Evolutionary conservation across 2,113 vertebrate species (phyloP).

Genomic region (Lepisosteus oculatus): DNA sequence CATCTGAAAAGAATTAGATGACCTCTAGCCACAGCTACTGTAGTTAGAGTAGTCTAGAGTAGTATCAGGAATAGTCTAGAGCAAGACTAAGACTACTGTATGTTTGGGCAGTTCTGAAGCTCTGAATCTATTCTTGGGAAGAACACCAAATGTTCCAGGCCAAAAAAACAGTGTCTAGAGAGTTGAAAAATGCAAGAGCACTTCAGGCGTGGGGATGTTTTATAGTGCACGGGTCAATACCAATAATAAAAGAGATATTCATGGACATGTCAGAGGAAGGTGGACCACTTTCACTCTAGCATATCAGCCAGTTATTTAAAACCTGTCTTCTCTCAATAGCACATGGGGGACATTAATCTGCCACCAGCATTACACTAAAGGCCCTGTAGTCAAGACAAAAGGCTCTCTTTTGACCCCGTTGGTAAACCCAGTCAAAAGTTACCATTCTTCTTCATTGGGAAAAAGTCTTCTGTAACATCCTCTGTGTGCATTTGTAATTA

Average conservation of each 20-base stretch:
- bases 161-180: slow-evolving; percentile 25
- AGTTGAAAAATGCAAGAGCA: slow-evolving; percentile 47
- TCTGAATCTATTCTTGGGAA: not conserved
- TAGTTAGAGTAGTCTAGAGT: too few species aligned
- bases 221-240: slow-evolving; percentile 58
- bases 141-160: not conserved
- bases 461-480: slow-evolving; percentile 12
- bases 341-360: slow-evolving; percentile 47
- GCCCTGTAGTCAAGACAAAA: slow-evolving; percentile 47
- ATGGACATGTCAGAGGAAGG: slow-evolving; percentile 42
- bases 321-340: slow-evolving; percentile 32
- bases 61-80: too few species aligned
- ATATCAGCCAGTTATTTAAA: slow-evolving; percentile 61
- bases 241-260: slow-evolving; percentile 68
- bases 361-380: slow-evolving; percentile 41
- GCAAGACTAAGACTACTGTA: too few species aligned
- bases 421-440: slow-evolving; percentile 39
- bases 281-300: slow-evolving; percentile 32
- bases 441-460: slow-evolving; percentile 32
- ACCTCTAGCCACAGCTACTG: too few species aligned
- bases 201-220: slow-evolving; percentile 43
- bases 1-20: too few species aligned
- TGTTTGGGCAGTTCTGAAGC: too few species aligned
- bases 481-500: slow-evolving; percentile 4
- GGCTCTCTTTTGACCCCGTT: slow-evolving; percentile 39